These are phyloP conservation scores for Novumbra hubbsi DNA, from an alignment of 2,797 vertebrate species.

Conservation along the genomic window DNA sequence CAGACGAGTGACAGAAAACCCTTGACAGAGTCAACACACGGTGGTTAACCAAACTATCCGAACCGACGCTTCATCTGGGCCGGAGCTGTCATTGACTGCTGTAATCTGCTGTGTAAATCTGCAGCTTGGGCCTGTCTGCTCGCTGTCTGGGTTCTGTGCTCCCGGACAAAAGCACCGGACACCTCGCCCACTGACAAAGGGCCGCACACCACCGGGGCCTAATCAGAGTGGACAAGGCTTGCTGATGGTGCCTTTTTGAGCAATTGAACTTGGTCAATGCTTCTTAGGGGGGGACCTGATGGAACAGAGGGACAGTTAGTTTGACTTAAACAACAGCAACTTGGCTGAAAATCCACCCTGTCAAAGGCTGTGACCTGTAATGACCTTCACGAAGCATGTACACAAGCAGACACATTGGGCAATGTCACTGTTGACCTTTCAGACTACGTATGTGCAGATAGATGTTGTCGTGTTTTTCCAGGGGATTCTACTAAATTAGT, in stretches of 20 bases:
- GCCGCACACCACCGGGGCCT: slow-evolving; percentile 63
- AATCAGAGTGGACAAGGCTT: slow-evolving; percentile 75
- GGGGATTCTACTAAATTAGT: neutral
- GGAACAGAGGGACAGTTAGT: slow-evolving; percentile 65
- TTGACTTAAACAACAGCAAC: slow-evolving; percentile 59
- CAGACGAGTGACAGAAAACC: slow-evolving; percentile 75
- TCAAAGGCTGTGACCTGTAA: slow-evolving; percentile 54
- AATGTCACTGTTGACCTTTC: slow-evolving; percentile 18
- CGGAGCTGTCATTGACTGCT: slow-evolving; percentile 72
- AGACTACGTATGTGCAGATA: neutral
- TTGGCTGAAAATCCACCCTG: slow-evolving; percentile 40
- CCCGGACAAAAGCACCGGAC: slow-evolving; percentile 77
- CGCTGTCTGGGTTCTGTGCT: slow-evolving; percentile 73
- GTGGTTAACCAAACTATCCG: slow-evolving; percentile 64
- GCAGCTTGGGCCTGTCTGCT: slow-evolving; percentile 76
- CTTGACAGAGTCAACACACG: slow-evolving; percentile 71
- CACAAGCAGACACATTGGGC: slow-evolving; percentile 26
- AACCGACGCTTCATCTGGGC: slow-evolving; percentile 63
- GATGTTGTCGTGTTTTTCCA: neutral
- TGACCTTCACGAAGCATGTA: slow-evolving; percentile 42
- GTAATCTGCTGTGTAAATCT: slow-evolving; percentile 79
- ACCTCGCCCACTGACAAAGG: slow-evolving; percentile 75
- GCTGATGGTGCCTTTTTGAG: slow-evolving; percentile 79
- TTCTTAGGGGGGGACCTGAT: slow-evolving; percentile 61
- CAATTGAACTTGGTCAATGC: slow-evolving; percentile 70